Evolutionary conservation across 92 coral and sea anemone species (phyloP).

Genomic region (Zoanthus solanderi): DNA sequence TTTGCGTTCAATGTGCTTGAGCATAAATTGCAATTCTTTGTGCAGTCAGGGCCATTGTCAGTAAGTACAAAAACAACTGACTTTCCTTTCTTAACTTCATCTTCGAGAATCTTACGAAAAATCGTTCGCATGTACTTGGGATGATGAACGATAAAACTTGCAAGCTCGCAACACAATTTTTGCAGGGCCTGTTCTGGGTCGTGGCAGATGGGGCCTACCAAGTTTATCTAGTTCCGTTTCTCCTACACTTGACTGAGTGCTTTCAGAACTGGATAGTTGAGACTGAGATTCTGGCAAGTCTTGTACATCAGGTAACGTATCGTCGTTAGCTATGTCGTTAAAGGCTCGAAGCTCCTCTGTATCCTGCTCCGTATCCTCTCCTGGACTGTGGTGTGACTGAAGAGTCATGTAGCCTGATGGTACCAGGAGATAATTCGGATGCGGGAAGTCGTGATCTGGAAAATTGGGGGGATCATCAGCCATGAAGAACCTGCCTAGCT

Average conservation of each 20-base stretch:
- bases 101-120: slow-evolving; percentile 5
- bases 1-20: slow-evolving; percentile 56
- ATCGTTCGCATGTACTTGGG: not conserved
- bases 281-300: slow-evolving; percentile 21
- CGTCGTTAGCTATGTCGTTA: slow-evolving; percentile 23
- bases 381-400: slow-evolving; percentile 7
- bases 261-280: slow-evolving; percentile 30
- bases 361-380: not conserved
- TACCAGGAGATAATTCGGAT: slow-evolving; percentile 21
- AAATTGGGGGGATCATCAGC: slow-evolving; percentile 53
- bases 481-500: slow-evolving; percentile 32
- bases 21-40: slow-evolving; percentile 51
- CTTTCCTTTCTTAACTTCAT: slow-evolving; percentile 29
- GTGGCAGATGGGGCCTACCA: slow-evolving; percentile 43
- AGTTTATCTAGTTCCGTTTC: not conserved
- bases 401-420: slow-evolving; percentile 14
- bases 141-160: slow-evolving; percentile 27
- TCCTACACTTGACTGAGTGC: not conserved
- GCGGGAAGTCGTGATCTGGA: not conserved
- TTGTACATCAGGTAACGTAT: slow-evolving; percentile 20
- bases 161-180: slow-evolving; percentile 19
- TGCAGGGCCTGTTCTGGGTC: slow-evolving; percentile 41
- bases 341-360: slow-evolving; percentile 33
- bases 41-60: not conserved
- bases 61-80: not conserved